These are phyloP conservation scores for Burhinus oedicnemus DNA, from an alignment of 2,113 vertebrate species.

Conservation along the genomic window DNA sequence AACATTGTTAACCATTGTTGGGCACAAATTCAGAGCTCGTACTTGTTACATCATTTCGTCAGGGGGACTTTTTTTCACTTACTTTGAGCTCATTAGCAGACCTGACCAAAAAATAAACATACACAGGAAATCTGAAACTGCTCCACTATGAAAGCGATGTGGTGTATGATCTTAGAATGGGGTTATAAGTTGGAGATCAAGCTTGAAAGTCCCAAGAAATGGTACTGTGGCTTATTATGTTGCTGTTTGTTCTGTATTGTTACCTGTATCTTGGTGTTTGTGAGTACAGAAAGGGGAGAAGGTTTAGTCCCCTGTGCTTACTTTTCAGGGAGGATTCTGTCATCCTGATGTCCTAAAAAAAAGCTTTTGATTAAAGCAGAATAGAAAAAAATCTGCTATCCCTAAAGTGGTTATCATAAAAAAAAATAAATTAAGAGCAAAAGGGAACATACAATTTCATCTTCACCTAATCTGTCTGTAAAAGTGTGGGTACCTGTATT, in stretches of 20 bases:
- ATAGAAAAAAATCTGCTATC: not conserved
- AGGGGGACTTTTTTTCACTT: not conserved
- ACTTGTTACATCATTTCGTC: not conserved
- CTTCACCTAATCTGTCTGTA: not conserved
- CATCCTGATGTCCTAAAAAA: not conserved
- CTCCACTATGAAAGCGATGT: not conserved
- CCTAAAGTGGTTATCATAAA: not conserved
- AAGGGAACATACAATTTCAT: not conserved
- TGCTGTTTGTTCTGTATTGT: not conserved
- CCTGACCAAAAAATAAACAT: constrained; percentile 12
- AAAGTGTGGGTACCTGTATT: not conserved
- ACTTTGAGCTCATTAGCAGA: not conserved
- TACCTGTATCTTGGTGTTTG: not conserved
- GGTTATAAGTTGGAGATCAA: not conserved
- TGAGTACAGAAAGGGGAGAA: not conserved
- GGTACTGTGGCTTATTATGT: not conserved
- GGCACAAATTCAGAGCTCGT: not conserved
- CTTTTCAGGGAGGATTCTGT: not conserved
- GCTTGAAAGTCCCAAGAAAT: not conserved
- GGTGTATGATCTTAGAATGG: not conserved
- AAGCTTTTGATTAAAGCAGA: not conserved
- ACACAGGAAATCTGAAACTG: not conserved
- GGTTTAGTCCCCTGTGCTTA: not conserved
- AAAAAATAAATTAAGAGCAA: not conserved
- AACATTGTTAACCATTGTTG: not conserved